Evolutionary conservation across 2,888 invertebrate genomes (phyloP), one percentile per base, ranked within the genome.

Genomic region (Tetramorium bicarinatum): DNA sequence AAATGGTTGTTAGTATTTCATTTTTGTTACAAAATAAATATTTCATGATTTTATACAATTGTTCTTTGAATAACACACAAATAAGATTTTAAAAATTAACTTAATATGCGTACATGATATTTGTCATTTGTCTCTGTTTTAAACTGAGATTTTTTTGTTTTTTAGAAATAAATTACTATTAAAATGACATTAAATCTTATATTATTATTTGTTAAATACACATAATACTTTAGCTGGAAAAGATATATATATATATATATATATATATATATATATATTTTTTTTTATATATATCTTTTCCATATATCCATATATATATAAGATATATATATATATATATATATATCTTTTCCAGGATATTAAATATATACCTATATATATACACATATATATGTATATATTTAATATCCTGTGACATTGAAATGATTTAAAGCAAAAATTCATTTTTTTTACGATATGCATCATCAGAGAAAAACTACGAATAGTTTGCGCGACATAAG

Each of bases 401-500:
- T 38, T 3, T 38, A 15, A 21, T 56, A 29, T 8, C 7, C 1
- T 8, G 15, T 1, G 44, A 67, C 2, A 18, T 13, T 44, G 7
- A 44, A 34, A 54, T 15, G 44, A 67, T 47, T 56, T 44, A 44
- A 62, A 34, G n/a, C 9, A 21, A 18, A 38, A 76, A 77, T 56
- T 9, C 9, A 25, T 47, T 79, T 59, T 59, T 59, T 38, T 38
- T 7, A 18, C 44, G 38, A 3, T 29, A 25, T 11, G 21, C 25
- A 61, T 2, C 2, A 87, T 82, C 80, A 75, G 54, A 41, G 85
- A 59, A 82, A 76, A 83, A 66, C 29, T 54, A 25, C 59, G 75
- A 83, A 61, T 74, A 81, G 64, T 69, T 76, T 56, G 77, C 64
- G 81, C 83, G 77, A 87, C 79, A 86, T 87, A 89, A 91, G 89